Conservation (phyloP, 2,888 invertebrate species). For the Cryptocephalus moraei region DNA sequence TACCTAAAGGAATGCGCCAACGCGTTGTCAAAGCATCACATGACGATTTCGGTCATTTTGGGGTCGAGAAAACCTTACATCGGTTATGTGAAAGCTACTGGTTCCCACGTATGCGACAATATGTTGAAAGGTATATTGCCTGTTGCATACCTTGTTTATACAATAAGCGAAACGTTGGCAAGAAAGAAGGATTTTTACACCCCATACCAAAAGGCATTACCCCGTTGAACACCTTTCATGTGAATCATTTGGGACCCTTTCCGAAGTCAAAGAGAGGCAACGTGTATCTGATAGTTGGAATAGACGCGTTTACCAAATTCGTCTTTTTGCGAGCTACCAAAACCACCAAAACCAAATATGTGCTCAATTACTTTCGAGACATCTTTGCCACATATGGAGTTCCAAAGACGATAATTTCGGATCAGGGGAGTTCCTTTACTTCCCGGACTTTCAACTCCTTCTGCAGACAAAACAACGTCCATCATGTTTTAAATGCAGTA, state of each 20-base stretch:
- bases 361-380: constrained; percentile 9
- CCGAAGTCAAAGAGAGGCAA: constrained; percentile 26
- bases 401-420: no score
- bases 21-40: constrained; percentile 21
- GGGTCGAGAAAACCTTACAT: constrained; percentile 25
- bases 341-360: constrained; percentile 13
- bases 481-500: no score
- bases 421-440: constrained; percentile 32
- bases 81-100: constrained; percentile 29
- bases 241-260: constrained; percentile 36
- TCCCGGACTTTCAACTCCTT: constrained; percentile 24
- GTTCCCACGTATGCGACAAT: constrained; percentile 31
- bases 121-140: constrained; percentile 30
- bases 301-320: constrained; percentile 9
- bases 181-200: constrained; percentile 8
- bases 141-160: constrained; percentile 10
- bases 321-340: constrained; percentile 8
- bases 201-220: constrained; percentile 6
- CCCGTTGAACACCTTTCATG: constrained; percentile 8
- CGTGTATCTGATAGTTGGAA: constrained; percentile 4
- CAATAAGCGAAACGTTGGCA: constrained; percentile 6
- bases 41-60: constrained; percentile 32
- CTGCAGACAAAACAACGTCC: no score
- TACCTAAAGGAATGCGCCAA: constrained; percentile 26
- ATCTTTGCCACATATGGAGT: constrained; percentile 16